Base-by-base conservation (phyloP, 2,797 vertebrate species). In the Sus cebifrons region DNA sequence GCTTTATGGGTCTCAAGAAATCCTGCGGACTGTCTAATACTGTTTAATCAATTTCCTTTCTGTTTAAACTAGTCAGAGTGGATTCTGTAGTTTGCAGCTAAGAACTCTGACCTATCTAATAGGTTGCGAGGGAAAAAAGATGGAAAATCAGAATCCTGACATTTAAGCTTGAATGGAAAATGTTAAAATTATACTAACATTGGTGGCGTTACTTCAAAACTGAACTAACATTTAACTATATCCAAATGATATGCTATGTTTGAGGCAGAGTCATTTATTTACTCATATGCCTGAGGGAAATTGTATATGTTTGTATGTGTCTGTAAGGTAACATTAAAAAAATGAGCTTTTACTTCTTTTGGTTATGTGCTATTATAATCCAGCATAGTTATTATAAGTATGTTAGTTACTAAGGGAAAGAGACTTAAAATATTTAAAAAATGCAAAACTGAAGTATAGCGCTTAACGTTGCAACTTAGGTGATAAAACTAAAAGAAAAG, bases 401-500 rank as follows among this genome's bases (percentile, higher is more conserved):
- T 77, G 75, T 65, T 17, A 81, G 56, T 90, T 85, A 88, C 56
- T 94, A 91, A 68, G 40, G 25, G 32, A 97, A 88, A 92, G 64
- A 92, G 17, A 79, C 32, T 89, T 86, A 83, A 87, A 90, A 54
- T 82, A 85, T 85, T 87, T 82, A 88, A 29, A 73, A 87, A 92
- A 88, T 21, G 12, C 0, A 58, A 95, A 95, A 68, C 32, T 71
- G 36, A 94, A 75, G 20, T 70, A n/a, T 36, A 81, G 58, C 77
- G 2, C 90, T 91, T 88, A 79, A 88, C 68, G 49, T 71, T 92
- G 20, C 73, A 92, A 74, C 17, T 74, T 65, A 52, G 49, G 3
- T 54, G 68, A 95, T 85, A 85, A 95, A 94, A 64, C 52, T 32
- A 95, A 94, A 85, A 71, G 67, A 87, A 89, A 78, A 36, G 29